Evolutionary conservation across 1,140 invertebrate genomes (phyloP), one percentile per base, ranked within the genome.

Genomic region (Apis mellifera): DNA sequence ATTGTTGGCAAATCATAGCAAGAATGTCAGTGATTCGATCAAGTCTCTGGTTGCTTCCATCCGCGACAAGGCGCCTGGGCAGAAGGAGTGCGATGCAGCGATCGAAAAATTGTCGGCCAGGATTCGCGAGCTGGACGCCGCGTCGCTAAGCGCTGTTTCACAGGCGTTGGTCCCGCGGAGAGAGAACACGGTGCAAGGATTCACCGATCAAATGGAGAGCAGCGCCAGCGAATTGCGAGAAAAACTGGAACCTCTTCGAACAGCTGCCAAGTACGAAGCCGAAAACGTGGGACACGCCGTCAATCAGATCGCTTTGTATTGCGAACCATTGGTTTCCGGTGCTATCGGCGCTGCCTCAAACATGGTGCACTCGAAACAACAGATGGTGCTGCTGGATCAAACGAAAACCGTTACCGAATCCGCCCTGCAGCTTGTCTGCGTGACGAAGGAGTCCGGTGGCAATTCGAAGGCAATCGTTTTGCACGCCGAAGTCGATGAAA

Each of bases 11-110:
- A 97, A 96, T 88, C 98, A 99, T 93, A 99, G 98, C 89, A 99
- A 98, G 92, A 97, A 96, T 87, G 98, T 99, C 0, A 99, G 98
- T 21, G 98, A 99, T 91, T 98, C 98, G 1, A 99, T 99, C 86
- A 99, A 99, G 93, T 96, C 96, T 19, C 95, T 99, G 4, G 98
- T 99, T 0, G 96, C 97, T 50, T 97, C 98, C 60, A 99, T 99
- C 82, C 97, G 98, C 60, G 98, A 99, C 89, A 98, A 98, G 91
- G 98, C 98, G 0, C 99, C 99, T 0, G 99, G 99, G 0, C 98
- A 99, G 91, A 96, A 97, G 9, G 98, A 99, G 93, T 99, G 99
- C 92, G 97, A 98, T 62, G 95, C 95, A 2, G 97, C 97, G 0
- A 96, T 99, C 73, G 96, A 98, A 26, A 96, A 96, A 26, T 93